Evolutionary conservation across 2,113 vertebrate genomes (phyloP).

Genomic region (Glaucomys volans): DNA sequence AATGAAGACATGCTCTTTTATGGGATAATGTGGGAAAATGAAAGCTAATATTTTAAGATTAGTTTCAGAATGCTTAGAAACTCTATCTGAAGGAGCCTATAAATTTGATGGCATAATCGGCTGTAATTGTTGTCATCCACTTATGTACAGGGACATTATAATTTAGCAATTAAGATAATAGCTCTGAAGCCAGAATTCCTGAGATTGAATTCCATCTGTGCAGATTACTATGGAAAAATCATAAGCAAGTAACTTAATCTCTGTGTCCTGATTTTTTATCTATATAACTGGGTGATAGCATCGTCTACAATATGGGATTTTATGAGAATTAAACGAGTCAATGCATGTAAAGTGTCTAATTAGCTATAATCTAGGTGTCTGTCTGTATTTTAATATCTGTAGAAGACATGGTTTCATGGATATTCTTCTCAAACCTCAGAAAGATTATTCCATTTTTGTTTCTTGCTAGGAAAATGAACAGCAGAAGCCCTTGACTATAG

Average conservation of each 20-base stretch:
- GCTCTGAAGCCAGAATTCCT: neutral
- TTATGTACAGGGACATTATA: neutral
- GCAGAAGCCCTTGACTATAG: no score
- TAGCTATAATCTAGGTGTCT: neutral
- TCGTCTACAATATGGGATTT: neutral
- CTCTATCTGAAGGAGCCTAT: neutral
- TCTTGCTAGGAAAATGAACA: neutral
- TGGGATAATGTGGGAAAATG: neutral
- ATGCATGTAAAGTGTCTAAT: neutral
- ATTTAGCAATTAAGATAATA: neutral
- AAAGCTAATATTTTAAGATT: neutral
- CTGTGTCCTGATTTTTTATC: neutral
- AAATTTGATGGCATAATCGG: neutral
- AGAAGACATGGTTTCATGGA: neutral
- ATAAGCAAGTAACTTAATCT: neutral
- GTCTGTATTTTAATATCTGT: neutral
- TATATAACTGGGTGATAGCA: neutral
- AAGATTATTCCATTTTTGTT: neutral
- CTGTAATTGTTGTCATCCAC: neutral
- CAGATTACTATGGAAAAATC: neutral
- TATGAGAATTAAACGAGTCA: neutral
- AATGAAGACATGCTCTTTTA: neutral
- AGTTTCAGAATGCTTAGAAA: neutral
- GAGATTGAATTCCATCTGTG: neutral
- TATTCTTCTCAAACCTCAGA: neutral